These are phyloP conservation scores for Musca vetustissima DNA, from an alignment of 1,140 invertebrate species.

Conservation along the genomic window DNA sequence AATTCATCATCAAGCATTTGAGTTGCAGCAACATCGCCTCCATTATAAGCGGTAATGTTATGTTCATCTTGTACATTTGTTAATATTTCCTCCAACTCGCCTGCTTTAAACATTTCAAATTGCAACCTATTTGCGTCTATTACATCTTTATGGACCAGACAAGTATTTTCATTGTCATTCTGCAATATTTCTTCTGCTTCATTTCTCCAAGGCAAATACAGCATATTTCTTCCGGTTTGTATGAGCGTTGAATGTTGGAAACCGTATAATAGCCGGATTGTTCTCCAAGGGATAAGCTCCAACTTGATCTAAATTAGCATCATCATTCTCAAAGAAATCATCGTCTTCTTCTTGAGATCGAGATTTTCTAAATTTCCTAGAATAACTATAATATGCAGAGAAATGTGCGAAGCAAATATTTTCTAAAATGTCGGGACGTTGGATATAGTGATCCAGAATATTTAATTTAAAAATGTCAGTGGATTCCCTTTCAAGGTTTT, in stretches of 20 bases:
- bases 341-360: conserved; percentile 4
- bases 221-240: too few species aligned
- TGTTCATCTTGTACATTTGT: neutral
- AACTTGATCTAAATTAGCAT: neutral
- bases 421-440: conserved; percentile 15
- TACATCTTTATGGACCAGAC: neutral
- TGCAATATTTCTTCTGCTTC: neutral
- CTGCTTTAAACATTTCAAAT: too few species aligned
- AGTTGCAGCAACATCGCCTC: neutral
- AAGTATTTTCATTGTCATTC: conserved; percentile 7
- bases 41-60: neutral
- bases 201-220: too few species aligned
- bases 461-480: too few species aligned
- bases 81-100: too few species aligned
- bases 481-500: too few species aligned
- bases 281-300: neutral
- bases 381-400: conserved; percentile 11
- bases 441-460: too few species aligned
- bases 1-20: neutral
- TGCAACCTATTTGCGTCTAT: neutral
- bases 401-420: conserved; percentile 13
- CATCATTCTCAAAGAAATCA: neutral
- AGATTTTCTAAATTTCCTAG: neutral
- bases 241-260: neutral
- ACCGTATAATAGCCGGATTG: conserved; percentile 10